Evolutionary conservation across 1,140 invertebrate species (phyloP).

Genomic region (Rhopalosiphum maidis): DNA sequence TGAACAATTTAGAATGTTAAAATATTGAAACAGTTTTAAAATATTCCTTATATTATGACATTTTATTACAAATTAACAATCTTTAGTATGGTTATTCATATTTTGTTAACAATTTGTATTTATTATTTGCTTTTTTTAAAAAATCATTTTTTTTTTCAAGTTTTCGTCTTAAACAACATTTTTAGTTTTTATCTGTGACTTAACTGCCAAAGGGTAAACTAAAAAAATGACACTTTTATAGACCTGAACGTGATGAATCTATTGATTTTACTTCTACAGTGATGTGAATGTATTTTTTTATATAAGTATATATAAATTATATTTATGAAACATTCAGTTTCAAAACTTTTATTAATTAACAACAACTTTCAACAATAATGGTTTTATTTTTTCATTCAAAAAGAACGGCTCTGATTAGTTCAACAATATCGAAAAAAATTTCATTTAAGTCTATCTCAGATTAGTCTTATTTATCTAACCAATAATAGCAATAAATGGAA

Average conservation of each 20-base stretch:
- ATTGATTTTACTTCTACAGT: too few species aligned
- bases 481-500: neutral
- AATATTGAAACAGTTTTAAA: neutral
- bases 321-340: neutral
- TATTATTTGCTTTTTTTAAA: neutral
- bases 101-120: neutral
- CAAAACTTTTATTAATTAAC: neutral
- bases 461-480: neutral
- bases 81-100: neutral
- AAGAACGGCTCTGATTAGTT: neutral
- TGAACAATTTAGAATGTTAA: slow-evolving; percentile 39
- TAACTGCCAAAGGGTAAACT: neutral
- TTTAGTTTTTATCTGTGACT: neutral
- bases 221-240: neutral
- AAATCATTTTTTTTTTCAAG: too few species aligned
- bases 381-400: neutral
- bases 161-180: neutral
- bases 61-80: neutral
- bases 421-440: neutral
- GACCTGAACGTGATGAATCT: too few species aligned
- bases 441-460: neutral
- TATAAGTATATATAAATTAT: neutral
- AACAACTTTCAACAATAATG: neutral
- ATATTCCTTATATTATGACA: neutral
- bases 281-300: neutral